phyloP scores from a whole-genome alignment of 1,140 invertebrate species.

The Drosophila saltans region DNA sequence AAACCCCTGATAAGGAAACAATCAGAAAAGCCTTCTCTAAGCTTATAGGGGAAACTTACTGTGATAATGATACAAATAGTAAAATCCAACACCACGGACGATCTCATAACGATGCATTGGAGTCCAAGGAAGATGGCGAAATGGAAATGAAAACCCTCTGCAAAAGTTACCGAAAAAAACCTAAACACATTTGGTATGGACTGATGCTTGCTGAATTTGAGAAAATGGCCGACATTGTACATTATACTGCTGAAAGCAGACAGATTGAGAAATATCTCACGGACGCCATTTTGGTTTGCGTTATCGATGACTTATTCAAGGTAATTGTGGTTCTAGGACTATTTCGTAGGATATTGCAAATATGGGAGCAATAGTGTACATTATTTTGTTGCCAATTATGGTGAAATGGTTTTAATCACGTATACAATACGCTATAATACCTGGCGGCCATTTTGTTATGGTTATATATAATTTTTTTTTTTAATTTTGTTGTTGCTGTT shows the following conservation, averaged over 20 bases:
- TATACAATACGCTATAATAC: slow-evolving; percentile 42
- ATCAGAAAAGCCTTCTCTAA: no score
- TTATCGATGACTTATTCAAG: neutral
- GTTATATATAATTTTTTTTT: neutral
- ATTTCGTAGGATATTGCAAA: neutral
- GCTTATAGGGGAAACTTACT: no score
- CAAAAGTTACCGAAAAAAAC: no score
- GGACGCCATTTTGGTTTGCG: slow-evolving; percentile 45
- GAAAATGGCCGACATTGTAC: neutral
- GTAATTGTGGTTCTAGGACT: no score
- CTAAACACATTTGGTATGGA: no score
- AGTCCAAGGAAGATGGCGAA: no score
- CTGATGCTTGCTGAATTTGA: no score
- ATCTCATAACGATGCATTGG: no score
- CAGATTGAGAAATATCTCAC: slow-evolving; percentile 4
- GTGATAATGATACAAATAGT: no score
- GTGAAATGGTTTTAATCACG: slow-evolving; percentile 47
- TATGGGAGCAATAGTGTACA: neutral
- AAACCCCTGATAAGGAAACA: no score
- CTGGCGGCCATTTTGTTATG: slow-evolving; percentile 73
- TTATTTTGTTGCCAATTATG: slow-evolving; percentile 11
- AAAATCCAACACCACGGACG: no score
- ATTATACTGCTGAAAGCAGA: neutral
- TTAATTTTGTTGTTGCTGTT: slow-evolving; percentile 25
- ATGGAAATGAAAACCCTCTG: no score